Conservation (phyloP, 2,113 vertebrate genomes). For the Cyphomyrus plagiostoma region DNA sequence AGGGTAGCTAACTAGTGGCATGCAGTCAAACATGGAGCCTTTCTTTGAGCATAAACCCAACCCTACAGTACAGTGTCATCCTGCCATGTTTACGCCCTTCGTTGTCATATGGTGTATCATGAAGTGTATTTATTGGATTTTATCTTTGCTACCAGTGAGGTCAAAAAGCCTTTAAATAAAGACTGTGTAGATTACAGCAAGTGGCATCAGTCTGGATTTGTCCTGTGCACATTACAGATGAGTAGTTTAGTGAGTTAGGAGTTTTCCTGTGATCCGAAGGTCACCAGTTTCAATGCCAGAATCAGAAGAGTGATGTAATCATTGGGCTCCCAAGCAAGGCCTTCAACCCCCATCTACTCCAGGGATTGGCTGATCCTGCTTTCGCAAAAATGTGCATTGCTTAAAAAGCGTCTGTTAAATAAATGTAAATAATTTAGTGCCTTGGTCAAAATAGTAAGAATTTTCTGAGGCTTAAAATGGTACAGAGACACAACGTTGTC, state of each 20-base stretch:
- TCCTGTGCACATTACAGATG: background rate
- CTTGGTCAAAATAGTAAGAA: background rate
- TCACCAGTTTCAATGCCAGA: background rate
- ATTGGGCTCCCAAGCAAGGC: background rate
- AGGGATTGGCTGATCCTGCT: background rate
- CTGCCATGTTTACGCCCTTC: slow-evolving; percentile 22
- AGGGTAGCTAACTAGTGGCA: slow-evolving; percentile 32
- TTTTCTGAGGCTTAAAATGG: background rate
- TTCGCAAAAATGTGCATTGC: background rate
- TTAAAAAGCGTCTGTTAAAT: background rate
- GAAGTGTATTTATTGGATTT: slow-evolving; percentile 47
- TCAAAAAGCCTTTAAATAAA: slow-evolving; percentile 43
- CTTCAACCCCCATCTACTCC: background rate
- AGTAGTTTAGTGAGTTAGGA: background rate
- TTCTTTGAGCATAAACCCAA: slow-evolving; percentile 27
- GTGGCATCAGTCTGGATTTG: slow-evolving; percentile 9
- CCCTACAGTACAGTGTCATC: slow-evolving; percentile 29
- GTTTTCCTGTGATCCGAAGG: background rate
- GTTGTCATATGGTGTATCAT: slow-evolving; percentile 37
- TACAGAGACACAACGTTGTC: background rate
- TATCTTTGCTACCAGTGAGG: slow-evolving; percentile 35
- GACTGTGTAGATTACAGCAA: slow-evolving; percentile 37
- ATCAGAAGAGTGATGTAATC: background rate
- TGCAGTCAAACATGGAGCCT: slow-evolving; percentile 31
- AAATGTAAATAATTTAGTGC: background rate